These are phyloP conservation scores for Penelope pileata DNA, from an alignment of 2,113 vertebrate genomes.

Conservation along the genomic window DNA sequence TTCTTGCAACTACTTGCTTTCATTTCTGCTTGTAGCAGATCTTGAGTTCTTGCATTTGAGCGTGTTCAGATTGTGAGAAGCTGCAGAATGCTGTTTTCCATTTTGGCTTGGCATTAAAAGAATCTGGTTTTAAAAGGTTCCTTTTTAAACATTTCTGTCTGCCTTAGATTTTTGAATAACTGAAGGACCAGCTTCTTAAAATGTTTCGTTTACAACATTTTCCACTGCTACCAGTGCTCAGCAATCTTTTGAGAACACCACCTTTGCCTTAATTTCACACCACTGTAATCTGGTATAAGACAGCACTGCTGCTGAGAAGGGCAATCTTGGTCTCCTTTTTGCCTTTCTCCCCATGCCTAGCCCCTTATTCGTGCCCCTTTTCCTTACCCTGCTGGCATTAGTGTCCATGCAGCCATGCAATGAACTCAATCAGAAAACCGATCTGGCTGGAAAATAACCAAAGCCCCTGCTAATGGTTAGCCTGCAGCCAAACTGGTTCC, in stretches of 20 bases:
- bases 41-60: not conserved
- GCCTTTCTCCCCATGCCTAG: not conserved
- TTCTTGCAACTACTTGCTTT: not conserved
- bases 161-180: not conserved
- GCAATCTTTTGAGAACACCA: not conserved
- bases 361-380: not conserved
- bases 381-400: fast-evolving
- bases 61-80: not conserved
- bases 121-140: not conserved
- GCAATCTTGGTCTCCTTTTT: not conserved
- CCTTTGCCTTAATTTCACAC: not conserved
- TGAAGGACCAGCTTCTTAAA: not conserved
- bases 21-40: not conserved
- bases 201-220: not conserved
- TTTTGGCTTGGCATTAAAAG: conserved; percentile 2
- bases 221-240: not conserved
- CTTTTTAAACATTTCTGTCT: not conserved
- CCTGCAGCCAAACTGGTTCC: not conserved
- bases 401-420: fast-evolving
- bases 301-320: not conserved
- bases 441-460: not conserved
- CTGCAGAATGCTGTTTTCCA: not conserved
- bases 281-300: not conserved
- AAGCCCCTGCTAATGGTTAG: not conserved
- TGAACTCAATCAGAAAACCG: not conserved